These are phyloP conservation scores for Peromyscus attwateri DNA, from an alignment of 2,797 vertebrate species.

Conservation along the genomic window DNA sequence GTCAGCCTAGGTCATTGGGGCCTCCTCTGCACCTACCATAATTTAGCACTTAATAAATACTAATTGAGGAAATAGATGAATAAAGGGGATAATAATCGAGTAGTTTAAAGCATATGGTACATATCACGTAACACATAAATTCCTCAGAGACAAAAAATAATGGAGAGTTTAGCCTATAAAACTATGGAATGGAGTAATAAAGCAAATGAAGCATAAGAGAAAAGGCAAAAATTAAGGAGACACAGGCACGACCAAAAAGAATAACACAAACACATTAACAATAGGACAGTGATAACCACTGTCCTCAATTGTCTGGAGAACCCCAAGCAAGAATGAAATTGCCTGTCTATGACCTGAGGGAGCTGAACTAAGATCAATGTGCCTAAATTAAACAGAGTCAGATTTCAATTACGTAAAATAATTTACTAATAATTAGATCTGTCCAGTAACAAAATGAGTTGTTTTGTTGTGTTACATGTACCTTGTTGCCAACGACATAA, in stretches of 20 bases:
- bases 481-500: background rate
- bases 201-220: constrained; percentile 45
- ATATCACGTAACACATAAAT: constrained; percentile 53
- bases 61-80: constrained; percentile 41
- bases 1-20: background rate
- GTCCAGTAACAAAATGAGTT: constrained; percentile 50
- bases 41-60: constrained; percentile 60
- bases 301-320: constrained; percentile 62
- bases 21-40: constrained; percentile 21
- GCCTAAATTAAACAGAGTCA: constrained; percentile 64
- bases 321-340: constrained; percentile 62
- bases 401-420: constrained; percentile 65
- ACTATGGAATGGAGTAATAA: constrained; percentile 23
- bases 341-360: constrained; percentile 27
- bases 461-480: background rate
- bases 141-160: constrained; percentile 64
- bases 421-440: constrained; percentile 71
- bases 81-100: constrained; percentile 31
- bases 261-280: constrained; percentile 38
- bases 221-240: constrained; percentile 64
- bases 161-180: constrained; percentile 43
- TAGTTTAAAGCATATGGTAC: constrained; percentile 56
- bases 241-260: constrained; percentile 42
- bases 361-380: constrained; percentile 30
- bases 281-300: constrained; percentile 35